Conservation (phyloP, 2,113 vertebrate species). For the Anoura caudifer region DNA sequence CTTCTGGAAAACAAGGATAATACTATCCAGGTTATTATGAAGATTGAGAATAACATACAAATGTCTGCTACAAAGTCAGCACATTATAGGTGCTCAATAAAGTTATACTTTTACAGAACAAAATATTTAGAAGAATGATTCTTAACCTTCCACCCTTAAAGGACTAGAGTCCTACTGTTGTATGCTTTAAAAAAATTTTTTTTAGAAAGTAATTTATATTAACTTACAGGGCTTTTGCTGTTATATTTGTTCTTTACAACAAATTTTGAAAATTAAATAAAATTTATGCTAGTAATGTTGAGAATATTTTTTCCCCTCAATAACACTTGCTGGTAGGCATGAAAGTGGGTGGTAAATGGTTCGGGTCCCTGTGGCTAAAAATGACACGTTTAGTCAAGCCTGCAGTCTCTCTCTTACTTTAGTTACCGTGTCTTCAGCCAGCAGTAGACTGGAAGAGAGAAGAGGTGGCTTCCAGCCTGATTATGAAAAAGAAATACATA, state of each 20-base stretch:
- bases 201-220: slow-evolving; percentile 19
- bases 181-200: neutral
- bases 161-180: neutral
- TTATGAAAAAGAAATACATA: neutral
- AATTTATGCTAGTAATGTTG: neutral
- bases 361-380: neutral
- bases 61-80: neutral
- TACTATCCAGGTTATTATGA: neutral
- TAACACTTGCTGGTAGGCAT: neutral
- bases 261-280: slow-evolving; percentile 11
- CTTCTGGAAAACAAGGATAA: neutral
- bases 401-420: neutral
- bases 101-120: slow-evolving; percentile 22
- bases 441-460: neutral
- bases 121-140: slow-evolving; percentile 12
- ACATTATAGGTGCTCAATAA: neutral
- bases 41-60: neutral
- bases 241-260: slow-evolving; percentile 1
- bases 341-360: neutral
- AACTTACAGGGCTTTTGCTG: neutral
- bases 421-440: neutral
- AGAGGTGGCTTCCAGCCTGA: neutral
- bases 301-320: neutral
- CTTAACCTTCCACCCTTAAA: neutral
- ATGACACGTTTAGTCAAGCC: neutral